These are phyloP conservation scores for Denticeps clupeoides DNA, from an alignment of 2,797 vertebrate genomes.

Conservation along the genomic window DNA sequence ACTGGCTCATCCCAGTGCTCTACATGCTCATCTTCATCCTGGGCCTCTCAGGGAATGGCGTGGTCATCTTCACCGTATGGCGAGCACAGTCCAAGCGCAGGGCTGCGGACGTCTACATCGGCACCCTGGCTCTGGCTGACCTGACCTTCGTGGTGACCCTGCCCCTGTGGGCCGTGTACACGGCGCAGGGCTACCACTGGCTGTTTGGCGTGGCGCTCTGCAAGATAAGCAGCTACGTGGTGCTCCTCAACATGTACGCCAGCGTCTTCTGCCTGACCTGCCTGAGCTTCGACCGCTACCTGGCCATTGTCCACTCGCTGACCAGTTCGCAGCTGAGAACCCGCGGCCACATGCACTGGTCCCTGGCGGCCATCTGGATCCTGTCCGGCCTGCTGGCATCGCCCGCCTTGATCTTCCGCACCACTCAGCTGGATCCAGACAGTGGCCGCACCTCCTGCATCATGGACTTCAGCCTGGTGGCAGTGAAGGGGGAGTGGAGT, in stretches of 20 bases:
- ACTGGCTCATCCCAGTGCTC: conserved; percentile 71
- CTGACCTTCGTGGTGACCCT: conserved; percentile 75
- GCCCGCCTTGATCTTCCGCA: conserved; percentile 74
- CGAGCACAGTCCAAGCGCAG: conserved; percentile 61
- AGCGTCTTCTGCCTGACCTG: conserved; percentile 84
- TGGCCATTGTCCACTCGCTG: conserved; percentile 72
- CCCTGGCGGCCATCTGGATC: conserved; percentile 65
- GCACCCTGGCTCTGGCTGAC: conserved; percentile 80
- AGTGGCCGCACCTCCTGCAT: conserved; percentile 66
- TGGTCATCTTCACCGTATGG: conserved; percentile 80
- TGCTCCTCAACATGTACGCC: conserved; percentile 84
- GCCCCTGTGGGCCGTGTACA: conserved; percentile 86
- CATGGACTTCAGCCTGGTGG: conserved; percentile 66
- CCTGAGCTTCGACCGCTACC: conserved; percentile 81
- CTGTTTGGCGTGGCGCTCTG: conserved; percentile 77
- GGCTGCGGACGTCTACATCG: conserved; percentile 73
- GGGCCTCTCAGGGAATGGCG: conserved; percentile 74
- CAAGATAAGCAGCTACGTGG: conserved; percentile 78
- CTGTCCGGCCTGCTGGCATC: conserved; percentile 64
- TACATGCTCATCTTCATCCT: conserved; percentile 81
- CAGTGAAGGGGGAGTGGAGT: conserved; percentile 21
- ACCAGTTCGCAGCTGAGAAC: conserved; percentile 64
- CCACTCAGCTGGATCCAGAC: conserved; percentile 41
- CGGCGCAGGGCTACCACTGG: conserved; percentile 81
- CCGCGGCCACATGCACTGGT: conserved; percentile 45